Conservation (phyloP, 2,888 invertebrate species). For the Norana najaformis region DNA sequence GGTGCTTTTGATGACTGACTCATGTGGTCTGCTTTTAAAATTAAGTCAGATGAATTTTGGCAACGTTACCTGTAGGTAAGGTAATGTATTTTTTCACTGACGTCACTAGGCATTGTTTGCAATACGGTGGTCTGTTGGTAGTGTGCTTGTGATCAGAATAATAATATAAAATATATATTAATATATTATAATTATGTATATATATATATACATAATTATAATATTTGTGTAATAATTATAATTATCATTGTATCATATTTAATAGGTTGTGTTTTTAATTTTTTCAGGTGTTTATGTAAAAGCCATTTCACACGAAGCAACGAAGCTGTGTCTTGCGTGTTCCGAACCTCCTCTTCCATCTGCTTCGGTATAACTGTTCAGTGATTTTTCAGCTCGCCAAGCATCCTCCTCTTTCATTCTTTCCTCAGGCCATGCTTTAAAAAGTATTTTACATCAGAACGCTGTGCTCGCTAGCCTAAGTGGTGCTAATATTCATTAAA, state of each 20-base stretch:
- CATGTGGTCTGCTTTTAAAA: not conserved
- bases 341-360: conserved; percentile 29
- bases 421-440: not conserved
- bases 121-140: no score
- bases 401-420: no score
- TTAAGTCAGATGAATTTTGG: not conserved
- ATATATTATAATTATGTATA: no score
- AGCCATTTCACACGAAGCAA: conserved; percentile 26
- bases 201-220: no score
- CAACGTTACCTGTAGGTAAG: not conserved
- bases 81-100: no score
- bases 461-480: no score
- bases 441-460: no score
- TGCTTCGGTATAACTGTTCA: not conserved
- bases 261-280: not conserved
- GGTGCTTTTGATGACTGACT: not conserved
- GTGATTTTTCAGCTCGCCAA: not conserved
- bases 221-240: not conserved
- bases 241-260: not conserved
- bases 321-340: conserved; percentile 29
- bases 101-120: no score
- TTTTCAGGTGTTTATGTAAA: conserved; percentile 19
- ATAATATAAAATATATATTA: no score
- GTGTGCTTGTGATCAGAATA: no score
- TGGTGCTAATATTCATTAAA: no score